Base-by-base conservation (phyloP, 2,797 vertebrate genomes). In the Periophthalmus magnuspinnatus region DNA sequence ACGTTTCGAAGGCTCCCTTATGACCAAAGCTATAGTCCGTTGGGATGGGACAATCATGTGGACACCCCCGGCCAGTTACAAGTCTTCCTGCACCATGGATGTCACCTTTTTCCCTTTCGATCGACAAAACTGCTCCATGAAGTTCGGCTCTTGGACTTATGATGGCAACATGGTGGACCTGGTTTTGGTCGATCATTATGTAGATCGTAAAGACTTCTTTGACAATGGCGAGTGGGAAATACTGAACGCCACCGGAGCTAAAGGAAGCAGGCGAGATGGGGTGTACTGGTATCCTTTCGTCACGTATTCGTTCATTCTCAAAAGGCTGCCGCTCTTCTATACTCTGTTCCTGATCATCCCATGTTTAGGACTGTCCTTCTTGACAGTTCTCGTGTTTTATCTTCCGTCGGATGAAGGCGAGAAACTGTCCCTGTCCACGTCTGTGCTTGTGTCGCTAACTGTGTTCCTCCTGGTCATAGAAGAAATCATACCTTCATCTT, bases 151-250 rank as follows among this genome's bases (percentile, higher is more conserved):
- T 0, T 98, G 97, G 97, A 98, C 97, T 0, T 98, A 98, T 0
- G 96, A 98, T 4, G 96, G 97, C 19, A 92, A 89, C 77, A 96
- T 97, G 96, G 97, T 98, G 61, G 97, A 98, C 82, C 91, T 98
- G 78, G 93, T 96, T 60, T 89, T 97, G 74, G 84, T 96, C 14
- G 93, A 97, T 67, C 93, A 95, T 77, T 94, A 97, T 0, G 97
- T 98, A 57, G 96, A 98, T 82, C 94, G 95, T 2, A 96, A 95
- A 73, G 96, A 98, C 81, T 98, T 98, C 78, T 98, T 98, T 70
- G 97, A 98, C 78, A 98, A 97, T 0, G 97, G 97, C 63, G 97
- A 98, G 79, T 98, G 97, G 97, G 94, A 98, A 85, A 98, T 98
- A 76, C 87, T 98, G 22, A 94, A 96, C 0, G 97, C 97, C 9